Percentiles rank a stretch among this genome's conserved stretches.
Evolutionary conservation across 92 coral and sea anemone species (phyloP).

Genomic region (Porites evermanni): DNA sequence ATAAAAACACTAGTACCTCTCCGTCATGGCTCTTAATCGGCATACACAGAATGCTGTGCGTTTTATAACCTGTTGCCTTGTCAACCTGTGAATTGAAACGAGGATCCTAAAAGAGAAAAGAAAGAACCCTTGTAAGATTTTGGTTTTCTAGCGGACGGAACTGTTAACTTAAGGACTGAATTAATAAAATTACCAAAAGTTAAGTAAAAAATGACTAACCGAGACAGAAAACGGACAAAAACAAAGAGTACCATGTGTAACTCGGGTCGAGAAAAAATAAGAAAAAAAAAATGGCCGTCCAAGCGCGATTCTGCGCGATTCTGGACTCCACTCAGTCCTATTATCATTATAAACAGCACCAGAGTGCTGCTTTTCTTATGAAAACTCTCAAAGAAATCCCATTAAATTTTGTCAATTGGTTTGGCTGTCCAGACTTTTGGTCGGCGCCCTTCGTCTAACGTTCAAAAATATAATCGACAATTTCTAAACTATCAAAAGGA

Average conservation of each 20-base stretch:
- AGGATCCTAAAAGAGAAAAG: slow-evolving; percentile 74
- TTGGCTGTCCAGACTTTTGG: too few relatives aligned
- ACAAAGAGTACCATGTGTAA: background rate
- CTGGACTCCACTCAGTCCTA: too few relatives aligned
- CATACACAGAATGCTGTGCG: slow-evolving; percentile 95
- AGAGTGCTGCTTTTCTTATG: too few relatives aligned
- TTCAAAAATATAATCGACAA: too few relatives aligned
- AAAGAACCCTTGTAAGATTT: background rate
- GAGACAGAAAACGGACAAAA: background rate
- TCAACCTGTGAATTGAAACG: slow-evolving; percentile 88
- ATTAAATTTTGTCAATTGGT: too few relatives aligned
- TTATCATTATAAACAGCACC: too few relatives aligned
- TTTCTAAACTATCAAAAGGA: too few relatives aligned
- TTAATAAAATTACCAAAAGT: background rate
- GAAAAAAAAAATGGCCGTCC: too few relatives aligned
- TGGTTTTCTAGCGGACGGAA: background rate
- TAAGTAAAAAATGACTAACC: background rate
- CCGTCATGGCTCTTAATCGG: slow-evolving; percentile 95
- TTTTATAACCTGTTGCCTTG: slow-evolving; percentile 90
- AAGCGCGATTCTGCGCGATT: too few relatives aligned
- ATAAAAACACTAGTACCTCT: slow-evolving; percentile 62
- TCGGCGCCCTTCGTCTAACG: too few relatives aligned
- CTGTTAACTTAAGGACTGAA: background rate
- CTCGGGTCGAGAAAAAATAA: too few relatives aligned
- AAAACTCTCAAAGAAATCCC: too few relatives aligned